phyloP scores from a whole-genome alignment of 2,888 invertebrate species.

The Diarsia brunnea region DNA sequence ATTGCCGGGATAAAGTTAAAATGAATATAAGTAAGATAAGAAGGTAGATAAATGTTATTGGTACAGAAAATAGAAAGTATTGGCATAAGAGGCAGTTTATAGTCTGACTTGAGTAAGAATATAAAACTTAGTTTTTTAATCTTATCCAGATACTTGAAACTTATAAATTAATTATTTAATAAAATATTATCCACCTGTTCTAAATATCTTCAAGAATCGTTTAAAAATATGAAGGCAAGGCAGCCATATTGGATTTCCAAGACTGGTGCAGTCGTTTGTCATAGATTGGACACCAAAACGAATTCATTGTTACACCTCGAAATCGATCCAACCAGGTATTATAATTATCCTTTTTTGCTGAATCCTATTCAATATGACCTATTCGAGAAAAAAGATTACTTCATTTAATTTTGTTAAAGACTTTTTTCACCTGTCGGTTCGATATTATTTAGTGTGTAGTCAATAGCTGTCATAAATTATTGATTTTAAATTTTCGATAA shows the following conservation, averaged over 20 bases:
- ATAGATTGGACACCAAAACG: conserved; percentile 33
- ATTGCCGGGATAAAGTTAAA: conserved; percentile 1
- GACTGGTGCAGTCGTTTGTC: conserved; percentile 26
- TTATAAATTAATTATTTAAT: not conserved
- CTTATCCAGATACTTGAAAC: not conserved
- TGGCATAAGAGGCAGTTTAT: conserved; percentile 6
- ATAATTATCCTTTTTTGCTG: conserved; percentile 22
- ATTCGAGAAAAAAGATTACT: conserved; percentile 10
- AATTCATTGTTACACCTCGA: conserved; percentile 41
- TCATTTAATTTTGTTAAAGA: conserved; percentile 23
- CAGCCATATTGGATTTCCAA: conserved; percentile 40
- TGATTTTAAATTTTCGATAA: not conserved
- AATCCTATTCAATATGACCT: conserved; percentile 5
- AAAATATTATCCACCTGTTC: not conserved
- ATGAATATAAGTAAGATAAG: conserved; percentile 34
- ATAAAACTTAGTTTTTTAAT: not conserved
- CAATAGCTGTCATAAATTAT: conserved; percentile 2
- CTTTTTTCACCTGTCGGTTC: conserved; percentile 19
- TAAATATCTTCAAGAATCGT: too few relatives aligned
- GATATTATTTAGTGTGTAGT: conserved; percentile 22
- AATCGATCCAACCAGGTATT: conserved; percentile 1
- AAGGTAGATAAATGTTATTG: conserved; percentile 16
- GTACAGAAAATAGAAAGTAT: conserved; percentile 26
- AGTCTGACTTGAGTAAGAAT: not conserved
- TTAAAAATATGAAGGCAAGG: not conserved